These are phyloP conservation scores for Nycticorax nycticorax DNA, from an alignment of 2,113 vertebrate species.

Conservation along the genomic window DNA sequence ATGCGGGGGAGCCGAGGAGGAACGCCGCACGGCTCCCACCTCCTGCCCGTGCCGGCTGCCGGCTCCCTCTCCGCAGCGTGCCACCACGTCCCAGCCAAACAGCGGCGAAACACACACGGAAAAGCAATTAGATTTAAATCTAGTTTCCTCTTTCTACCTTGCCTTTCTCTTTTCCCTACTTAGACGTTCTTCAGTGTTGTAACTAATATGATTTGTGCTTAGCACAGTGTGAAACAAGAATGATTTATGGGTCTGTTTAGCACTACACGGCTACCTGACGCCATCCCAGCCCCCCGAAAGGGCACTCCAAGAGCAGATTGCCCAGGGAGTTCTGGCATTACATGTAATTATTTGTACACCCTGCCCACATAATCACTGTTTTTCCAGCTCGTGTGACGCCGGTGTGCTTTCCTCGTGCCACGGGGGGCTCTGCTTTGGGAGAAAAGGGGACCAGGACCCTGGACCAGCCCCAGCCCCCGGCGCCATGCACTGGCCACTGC, in stretches of 20 bases:
- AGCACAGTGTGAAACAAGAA: constrained; percentile 25
- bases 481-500: background rate
- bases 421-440: background rate
- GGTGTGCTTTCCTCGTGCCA: background rate
- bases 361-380: background rate
- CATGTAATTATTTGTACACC: background rate
- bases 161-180: background rate
- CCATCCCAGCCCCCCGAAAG: constrained; percentile 46
- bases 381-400: background rate
- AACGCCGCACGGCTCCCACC: rapidly evolving
- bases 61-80: background rate
- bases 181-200: constrained; percentile 5
- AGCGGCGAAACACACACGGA: background rate
- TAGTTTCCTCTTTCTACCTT: constrained; percentile 23
- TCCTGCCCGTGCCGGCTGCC: background rate
- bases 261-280: background rate
- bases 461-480: background rate
- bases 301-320: constrained; percentile 47
- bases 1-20: background rate
- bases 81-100: background rate
- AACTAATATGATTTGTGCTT: constrained; percentile 45
- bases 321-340: background rate
- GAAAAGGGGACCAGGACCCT: background rate
- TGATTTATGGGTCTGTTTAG: constrained; percentile 34
- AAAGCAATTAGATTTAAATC: constrained; percentile 60